phyloP scores from a whole-genome alignment of 2,113 vertebrate genomes.

The Alligator mississippiensis region DNA sequence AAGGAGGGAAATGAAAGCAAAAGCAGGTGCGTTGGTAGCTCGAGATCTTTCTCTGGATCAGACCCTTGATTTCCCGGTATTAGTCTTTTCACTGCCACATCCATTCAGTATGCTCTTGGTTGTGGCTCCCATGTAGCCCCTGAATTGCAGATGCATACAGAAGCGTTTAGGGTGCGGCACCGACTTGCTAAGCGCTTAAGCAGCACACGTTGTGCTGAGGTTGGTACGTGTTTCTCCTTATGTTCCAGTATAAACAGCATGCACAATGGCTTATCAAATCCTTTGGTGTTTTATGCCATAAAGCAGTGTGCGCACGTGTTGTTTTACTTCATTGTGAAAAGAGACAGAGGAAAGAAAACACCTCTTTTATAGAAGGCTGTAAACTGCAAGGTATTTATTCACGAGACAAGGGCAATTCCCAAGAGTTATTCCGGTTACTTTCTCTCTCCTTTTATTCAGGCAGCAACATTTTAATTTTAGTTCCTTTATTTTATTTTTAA shows the following conservation, averaged over 20 bases:
- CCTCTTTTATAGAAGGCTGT: neutral
- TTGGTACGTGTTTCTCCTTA: neutral
- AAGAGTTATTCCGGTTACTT: constrained; percentile 39
- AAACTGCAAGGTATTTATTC: constrained; percentile 47
- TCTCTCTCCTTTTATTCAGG: constrained; percentile 27
- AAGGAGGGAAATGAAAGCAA: neutral
- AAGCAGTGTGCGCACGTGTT: neutral
- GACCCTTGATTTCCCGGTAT: neutral
- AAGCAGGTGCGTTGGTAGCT: neutral
- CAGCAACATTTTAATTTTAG: constrained; percentile 34
- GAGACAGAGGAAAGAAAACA: constrained; percentile 11
- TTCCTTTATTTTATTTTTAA: constrained; percentile 28
- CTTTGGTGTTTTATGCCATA: neutral
- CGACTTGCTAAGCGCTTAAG: accelerated
- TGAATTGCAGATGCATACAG: accelerated
- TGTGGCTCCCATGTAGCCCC: accelerated
- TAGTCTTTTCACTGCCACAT: neutral
- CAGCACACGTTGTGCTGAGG: neutral
- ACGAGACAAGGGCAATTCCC: constrained; percentile 17
- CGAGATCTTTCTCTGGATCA: too few species aligned
- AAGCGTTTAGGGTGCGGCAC: neutral
- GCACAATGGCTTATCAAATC: neutral
- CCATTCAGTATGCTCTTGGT: neutral
- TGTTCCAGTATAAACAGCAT: neutral
- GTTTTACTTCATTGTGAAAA: neutral